Percentiles rank a stretch among this genome's conserved stretches.
Evolutionary conservation across 2,797 vertebrate species (phyloP).

Genomic region (Sus cebifrons): DNA sequence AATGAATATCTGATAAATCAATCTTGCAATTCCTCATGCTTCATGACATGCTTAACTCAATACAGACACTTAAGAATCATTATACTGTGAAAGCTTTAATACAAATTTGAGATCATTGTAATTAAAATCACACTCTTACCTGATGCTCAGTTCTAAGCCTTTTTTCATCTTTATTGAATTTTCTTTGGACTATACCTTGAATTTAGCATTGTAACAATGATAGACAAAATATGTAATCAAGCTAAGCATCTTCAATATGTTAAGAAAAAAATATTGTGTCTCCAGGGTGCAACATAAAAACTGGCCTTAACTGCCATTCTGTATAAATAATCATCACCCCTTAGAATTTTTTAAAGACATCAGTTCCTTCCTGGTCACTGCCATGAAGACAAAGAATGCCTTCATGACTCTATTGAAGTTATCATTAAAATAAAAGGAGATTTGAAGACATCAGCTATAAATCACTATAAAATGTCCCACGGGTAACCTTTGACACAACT

Average conservation of each 20-base stretch:
- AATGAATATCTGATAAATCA: constrained; percentile 83
- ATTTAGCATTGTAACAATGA: constrained; percentile 82
- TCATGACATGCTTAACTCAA: constrained; percentile 71
- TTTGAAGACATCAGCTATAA: constrained; percentile 87
- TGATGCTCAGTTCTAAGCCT: constrained; percentile 36
- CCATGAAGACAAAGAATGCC: constrained; percentile 84
- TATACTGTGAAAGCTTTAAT: constrained; percentile 63
- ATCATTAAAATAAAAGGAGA: constrained; percentile 89
- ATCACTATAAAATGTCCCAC: constrained; percentile 88
- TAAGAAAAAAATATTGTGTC: constrained; percentile 44
- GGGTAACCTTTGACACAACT: constrained; percentile 88
- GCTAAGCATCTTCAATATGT: constrained; percentile 63
- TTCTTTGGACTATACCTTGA: constrained; percentile 76
- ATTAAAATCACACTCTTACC: constrained; percentile 71
- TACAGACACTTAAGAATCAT: constrained; percentile 77
- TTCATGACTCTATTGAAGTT: constrained; percentile 83
- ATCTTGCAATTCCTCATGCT: constrained; percentile 64
- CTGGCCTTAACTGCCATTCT: constrained; percentile 80
- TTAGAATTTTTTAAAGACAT: constrained; percentile 80
- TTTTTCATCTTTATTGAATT: constrained; percentile 84
- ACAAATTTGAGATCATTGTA: constrained; percentile 68
- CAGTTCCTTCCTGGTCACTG: constrained; percentile 72
- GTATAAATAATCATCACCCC: constrained; percentile 77
- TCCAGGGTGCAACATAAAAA: constrained; percentile 80
- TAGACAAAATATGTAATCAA: constrained; percentile 83